Conservation (phyloP, 2,888 invertebrate genomes). For the Neelides folsomi region DNA sequence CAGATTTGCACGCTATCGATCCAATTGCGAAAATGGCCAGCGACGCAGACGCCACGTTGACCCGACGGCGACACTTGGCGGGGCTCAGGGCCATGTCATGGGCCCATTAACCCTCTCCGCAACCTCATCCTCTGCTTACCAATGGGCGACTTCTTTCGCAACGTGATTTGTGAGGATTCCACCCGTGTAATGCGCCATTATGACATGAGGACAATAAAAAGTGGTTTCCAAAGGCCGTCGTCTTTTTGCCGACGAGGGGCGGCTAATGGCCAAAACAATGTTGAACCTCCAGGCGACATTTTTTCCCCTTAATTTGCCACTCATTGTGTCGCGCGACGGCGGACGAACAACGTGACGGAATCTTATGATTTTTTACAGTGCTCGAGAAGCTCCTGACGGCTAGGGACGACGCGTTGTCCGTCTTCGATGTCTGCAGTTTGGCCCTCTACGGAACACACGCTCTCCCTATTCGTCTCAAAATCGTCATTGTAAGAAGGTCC, state of each 20-base stretch:
- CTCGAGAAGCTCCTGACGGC: conserved; percentile 24
- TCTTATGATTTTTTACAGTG: conserved; percentile 15
- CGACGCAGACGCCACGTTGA: too few relatives aligned
- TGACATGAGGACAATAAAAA: too few relatives aligned
- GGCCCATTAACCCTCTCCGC: too few relatives aligned
- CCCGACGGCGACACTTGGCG: too few relatives aligned
- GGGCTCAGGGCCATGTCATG: too few relatives aligned
- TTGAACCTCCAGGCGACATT: background rate
- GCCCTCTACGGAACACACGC: conserved; percentile 29
- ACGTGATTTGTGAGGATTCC: too few relatives aligned
- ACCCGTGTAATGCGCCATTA: too few relatives aligned
- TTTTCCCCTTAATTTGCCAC: background rate
- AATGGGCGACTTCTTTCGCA: too few relatives aligned
- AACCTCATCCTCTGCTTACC: too few relatives aligned
- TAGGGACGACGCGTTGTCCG: conserved; percentile 23
- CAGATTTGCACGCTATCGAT: too few relatives aligned
- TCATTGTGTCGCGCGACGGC: background rate
- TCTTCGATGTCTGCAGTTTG: conserved; percentile 28
- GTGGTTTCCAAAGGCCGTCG: too few relatives aligned
- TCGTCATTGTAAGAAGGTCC: conserved; percentile 21
- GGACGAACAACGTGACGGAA: background rate
- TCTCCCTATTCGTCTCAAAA: conserved; percentile 26
- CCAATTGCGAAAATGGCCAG: too few relatives aligned
- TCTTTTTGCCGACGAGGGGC: background rate
- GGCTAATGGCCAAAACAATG: background rate